Conservation (phyloP, 2,888 invertebrate genomes). For the Aricia artaxerxes region DNA sequence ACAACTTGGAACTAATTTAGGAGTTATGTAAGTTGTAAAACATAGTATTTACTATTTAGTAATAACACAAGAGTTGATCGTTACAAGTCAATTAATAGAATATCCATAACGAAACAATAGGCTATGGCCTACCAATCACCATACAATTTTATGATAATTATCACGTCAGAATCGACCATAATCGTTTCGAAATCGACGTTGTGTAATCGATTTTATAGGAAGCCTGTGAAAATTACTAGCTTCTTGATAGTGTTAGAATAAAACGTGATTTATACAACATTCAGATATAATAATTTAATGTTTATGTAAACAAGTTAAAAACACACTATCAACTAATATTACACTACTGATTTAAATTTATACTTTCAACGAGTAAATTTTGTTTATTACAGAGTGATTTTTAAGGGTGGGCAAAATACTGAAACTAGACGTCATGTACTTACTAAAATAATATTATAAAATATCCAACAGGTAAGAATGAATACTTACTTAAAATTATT, state of each 20-base stretch:
- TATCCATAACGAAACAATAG: slow-evolving; percentile 24
- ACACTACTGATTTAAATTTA: neutral
- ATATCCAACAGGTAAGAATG: no score
- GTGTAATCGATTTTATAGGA: slow-evolving; percentile 22
- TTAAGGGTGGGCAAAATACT: no score
- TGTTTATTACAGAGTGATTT: no score
- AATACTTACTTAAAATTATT: no score
- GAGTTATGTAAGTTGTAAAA: neutral
- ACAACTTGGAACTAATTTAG: neutral
- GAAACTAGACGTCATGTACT: no score
- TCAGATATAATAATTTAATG: no score
- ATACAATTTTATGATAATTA: neutral
- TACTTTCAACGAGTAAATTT: neutral
- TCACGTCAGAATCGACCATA: neutral
- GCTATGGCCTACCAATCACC: neutral
- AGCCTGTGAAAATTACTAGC: slow-evolving; percentile 2
- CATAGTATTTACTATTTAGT: neutral
- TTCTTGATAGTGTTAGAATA: neutral
- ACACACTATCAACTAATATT: no score
- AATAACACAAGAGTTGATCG: neutral
- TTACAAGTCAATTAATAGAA: slow-evolving; percentile 1
- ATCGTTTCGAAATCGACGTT: slow-evolving; percentile 23
- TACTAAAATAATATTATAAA: no score
- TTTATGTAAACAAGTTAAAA: neutral
- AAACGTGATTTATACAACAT: neutral